Evolutionary conservation across 2,113 vertebrate genomes (phyloP).

Genomic region (Chloebia gouldiae): DNA sequence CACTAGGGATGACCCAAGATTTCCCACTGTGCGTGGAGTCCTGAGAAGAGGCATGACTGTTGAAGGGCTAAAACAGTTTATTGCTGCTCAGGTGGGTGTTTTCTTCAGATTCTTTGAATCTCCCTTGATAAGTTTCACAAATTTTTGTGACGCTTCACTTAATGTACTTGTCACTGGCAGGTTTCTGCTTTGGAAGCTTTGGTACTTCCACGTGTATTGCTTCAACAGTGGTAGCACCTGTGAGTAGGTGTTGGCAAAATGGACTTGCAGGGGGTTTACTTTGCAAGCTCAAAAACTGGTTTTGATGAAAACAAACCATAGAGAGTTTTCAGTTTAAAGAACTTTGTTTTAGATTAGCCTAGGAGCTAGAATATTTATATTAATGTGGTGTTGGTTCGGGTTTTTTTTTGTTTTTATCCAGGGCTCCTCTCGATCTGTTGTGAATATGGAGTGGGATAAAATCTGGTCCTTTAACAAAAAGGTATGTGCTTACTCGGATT

Average conservation of each 20-base stretch:
- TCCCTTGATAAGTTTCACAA: not conserved
- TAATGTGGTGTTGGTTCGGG: not conserved
- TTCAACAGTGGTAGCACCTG: not conserved
- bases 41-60: slow-evolving; percentile 97
- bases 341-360: not conserved
- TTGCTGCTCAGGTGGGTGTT: slow-evolving; percentile 89
- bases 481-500: slow-evolving; percentile 71
- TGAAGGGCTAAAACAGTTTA: slow-evolving; percentile 96
- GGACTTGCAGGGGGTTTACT: not conserved
- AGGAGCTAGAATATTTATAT: not conserved
- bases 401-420: slow-evolving; percentile 27
- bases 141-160: not conserved
- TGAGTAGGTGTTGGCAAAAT: not conserved
- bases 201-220: not conserved
- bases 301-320: not conserved
- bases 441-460: slow-evolving; percentile 99
- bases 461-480: slow-evolving; percentile 99
- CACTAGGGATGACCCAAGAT: slow-evolving; percentile 94
- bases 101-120: not conserved
- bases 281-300: not conserved
- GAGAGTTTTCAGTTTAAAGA: not conserved
- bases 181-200: not conserved
- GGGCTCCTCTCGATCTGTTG: slow-evolving; percentile 96
- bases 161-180: not conserved
- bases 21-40: slow-evolving; percentile 97